phyloP scores from a whole-genome alignment of 2,797 vertebrate genomes.

The Sebastes matsubarae region DNA sequence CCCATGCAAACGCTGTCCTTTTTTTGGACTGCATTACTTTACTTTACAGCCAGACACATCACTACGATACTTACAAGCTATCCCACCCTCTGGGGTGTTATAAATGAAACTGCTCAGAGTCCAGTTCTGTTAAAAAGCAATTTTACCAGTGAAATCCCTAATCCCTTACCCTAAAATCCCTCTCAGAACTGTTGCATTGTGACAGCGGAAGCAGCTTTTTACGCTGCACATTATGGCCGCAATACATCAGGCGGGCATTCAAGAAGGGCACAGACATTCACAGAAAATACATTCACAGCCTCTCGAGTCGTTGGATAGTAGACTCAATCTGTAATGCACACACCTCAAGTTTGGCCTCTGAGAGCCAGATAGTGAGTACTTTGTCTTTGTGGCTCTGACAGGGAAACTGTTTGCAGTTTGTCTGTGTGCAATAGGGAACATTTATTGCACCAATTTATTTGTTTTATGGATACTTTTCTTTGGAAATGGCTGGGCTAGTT shows the following conservation, averaged over 20 bases:
- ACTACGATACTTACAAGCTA: neutral
- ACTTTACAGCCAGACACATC: neutral
- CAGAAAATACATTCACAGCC: conserved; percentile 7
- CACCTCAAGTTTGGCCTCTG: conserved; percentile 7
- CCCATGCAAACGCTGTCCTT: neutral
- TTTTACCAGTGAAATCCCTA: neutral
- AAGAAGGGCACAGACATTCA: neutral
- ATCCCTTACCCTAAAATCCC: neutral
- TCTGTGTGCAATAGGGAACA: neutral
- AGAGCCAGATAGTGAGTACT: neutral
- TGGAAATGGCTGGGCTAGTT: neutral
- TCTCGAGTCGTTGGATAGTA: neutral
- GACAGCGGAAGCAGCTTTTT: neutral
- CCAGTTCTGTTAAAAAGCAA: neutral
- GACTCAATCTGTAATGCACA: neutral
- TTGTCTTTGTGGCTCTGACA: neutral
- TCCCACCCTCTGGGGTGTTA: neutral
- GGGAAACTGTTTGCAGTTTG: neutral
- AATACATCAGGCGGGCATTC: conserved; percentile 16
- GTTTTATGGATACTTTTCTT: neutral
- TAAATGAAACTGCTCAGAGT: neutral
- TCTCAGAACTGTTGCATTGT: conserved; percentile 12
- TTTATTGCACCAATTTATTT: neutral
- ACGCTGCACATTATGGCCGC: neutral
- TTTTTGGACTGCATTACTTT: neutral